Evolutionary conservation across 2,888 invertebrate species (phyloP), one percentile per base, ranked within the genome.

Genomic region (Dimorphilus gyrociliatus): DNA sequence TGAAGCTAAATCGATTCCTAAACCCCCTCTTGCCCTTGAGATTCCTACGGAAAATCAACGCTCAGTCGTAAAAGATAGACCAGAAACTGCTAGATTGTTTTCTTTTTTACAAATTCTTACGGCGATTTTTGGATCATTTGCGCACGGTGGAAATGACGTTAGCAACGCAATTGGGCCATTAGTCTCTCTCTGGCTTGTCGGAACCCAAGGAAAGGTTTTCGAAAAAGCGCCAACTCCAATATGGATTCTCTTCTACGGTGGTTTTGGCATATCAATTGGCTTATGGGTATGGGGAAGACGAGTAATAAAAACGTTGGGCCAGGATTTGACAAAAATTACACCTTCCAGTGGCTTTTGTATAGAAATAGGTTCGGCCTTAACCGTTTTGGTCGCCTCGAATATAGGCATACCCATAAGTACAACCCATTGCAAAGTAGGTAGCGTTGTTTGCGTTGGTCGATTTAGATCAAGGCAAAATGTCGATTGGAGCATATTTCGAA

Each of bases 61-160:
- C n/a, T 23, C 21, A 10, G 12, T 27, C 15, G 42, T 57, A 10
- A 32, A 39, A 15, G 73, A 72, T 41, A 60, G 63, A 25, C 70
- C 71, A 1, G 41, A 45, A 28, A 38, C 40, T 3, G 37, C 36
- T 2, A 67, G 67, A 40, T 60, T 81, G 16, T 97, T 97, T 67
- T 81, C 86, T 23, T 86, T 88, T 61, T 70, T 94, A 25, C 94
- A 97, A 71, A 78, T 94, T 32, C 69, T 97, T 35, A 97, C 94
- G 0, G 97, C 97, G 4, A 78, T 85, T 12, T 97, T 97, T 62
- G 94, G 92, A 2, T 85, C 92, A 31, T 97, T 97, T 60, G 97
- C 94, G 13, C 97, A 97, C 53, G 97, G 94, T 18, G 94, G 92
- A 17, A 97, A 97, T 59, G 94, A 97, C 63, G 94, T 97, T 38